A percentile compares a stretch with the other conserved stretches of the same genome.
phyloP scores from a whole-genome alignment of 2,888 invertebrate species.

The Ptycholaimellus sp. region DNA sequence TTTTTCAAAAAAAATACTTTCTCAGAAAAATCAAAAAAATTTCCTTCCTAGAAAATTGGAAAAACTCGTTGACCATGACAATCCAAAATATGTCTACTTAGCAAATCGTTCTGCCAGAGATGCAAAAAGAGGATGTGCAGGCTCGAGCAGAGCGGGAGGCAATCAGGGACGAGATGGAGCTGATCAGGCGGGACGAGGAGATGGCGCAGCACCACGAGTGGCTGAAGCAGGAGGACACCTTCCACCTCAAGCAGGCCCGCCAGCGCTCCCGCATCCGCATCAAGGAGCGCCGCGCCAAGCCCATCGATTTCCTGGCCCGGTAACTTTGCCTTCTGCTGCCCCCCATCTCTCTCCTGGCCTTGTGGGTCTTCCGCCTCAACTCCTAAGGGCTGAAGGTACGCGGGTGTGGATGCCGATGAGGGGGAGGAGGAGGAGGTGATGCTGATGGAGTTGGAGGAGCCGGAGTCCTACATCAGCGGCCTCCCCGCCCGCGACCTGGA shows the following conservation, averaged over 20 bases:
- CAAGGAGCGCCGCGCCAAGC: conserved; percentile 83
- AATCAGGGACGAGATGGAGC: conserved; percentile 36
- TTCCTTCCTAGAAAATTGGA: too few species aligned
- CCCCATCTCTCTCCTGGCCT: neutral
- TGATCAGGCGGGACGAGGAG: conserved; percentile 58
- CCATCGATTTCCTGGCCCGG: conserved; percentile 84
- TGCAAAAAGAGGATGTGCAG: too few species aligned
- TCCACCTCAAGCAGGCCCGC: conserved; percentile 84
- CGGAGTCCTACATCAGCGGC: conserved; percentile 70
- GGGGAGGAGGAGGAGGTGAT: conserved; percentile 50
- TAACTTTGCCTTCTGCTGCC: conserved; percentile 45
- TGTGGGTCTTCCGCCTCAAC: conserved; percentile 11
- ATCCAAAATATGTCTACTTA: too few species aligned
- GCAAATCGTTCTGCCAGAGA: too few species aligned
- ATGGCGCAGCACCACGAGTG: conserved; percentile 72
- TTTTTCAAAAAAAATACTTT: too few species aligned
- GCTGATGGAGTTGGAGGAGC: conserved; percentile 90
- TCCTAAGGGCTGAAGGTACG: too few species aligned
- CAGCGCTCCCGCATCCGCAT: conserved; percentile 78
- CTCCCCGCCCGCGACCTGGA: conserved; percentile 67
- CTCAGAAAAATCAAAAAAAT: too few species aligned
- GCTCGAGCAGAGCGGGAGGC: too few species aligned
- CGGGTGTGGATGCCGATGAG: conserved; percentile 3
- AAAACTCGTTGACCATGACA: too few species aligned
- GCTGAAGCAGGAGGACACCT: conserved; percentile 85